Evolutionary conservation across 2,888 invertebrate genomes (phyloP), one percentile per base, ranked within the genome.

Genomic region (Coleophora deauratella): DNA sequence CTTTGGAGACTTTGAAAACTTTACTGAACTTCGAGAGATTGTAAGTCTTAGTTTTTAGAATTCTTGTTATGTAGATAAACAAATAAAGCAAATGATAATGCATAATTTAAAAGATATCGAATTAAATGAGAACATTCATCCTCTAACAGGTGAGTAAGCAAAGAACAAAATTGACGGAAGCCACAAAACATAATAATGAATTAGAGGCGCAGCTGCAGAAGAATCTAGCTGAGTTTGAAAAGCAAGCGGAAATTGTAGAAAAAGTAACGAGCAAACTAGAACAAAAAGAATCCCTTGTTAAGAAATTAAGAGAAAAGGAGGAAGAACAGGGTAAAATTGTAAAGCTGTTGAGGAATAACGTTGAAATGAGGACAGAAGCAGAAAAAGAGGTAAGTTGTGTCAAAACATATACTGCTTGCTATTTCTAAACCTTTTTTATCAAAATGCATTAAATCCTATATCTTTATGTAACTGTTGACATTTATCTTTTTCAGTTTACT

Each of bases 251-350:
- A 31, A 59, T 46, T 3, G 41, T 72, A 12, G 42, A 57, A 8
- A 60, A 68, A 42, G 67, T 71, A 45, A 68, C 68, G 41, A 49
- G 55, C 11, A 33, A 59, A 14, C 43, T 81, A 41, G 55, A 72
- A 38, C 62, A 78, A 50, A 67, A 65, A 43, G 67, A 76, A 15
- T 55, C 43, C 15, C 36, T 72, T 1, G 66, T 82, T 31, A 71
- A 74, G 48, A 68, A 66, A 47, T 46, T 81, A 13, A 59, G 71
- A n/a, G 62, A 64, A 27, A 79, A 78, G 44, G 73, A 77, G 47
- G 71, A 73, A 45, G 77, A 84, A 51, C 77, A 81, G 43, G 52
- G 54, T 4, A 76, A 74, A 43, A 72, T 77, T 35, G 75, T 79
- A 35, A 69, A 73, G 54, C 55, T 75, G 31, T 50, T 81, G 35